Evolutionary conservation across 2,113 vertebrate genomes (phyloP).

Genomic region (Bufo gargarizans): DNA sequence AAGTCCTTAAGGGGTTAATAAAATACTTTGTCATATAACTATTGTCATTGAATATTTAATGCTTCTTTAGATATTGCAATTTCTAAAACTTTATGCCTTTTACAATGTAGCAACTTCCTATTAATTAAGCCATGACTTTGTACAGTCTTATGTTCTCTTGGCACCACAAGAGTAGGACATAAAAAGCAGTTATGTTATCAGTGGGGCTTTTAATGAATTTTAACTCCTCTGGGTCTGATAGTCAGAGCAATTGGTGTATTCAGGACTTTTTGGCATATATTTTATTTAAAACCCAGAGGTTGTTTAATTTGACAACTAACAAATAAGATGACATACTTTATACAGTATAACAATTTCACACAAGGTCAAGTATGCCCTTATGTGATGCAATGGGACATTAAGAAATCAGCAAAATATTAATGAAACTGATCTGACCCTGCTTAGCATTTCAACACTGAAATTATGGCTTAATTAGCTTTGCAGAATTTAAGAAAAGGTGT

Average conservation of each 20-base stretch:
- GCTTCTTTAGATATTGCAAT: background rate
- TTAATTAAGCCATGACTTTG: constrained; percentile 9
- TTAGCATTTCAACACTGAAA: constrained; percentile 51
- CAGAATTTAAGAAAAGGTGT: constrained; percentile 45
- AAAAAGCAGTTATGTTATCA: constrained; percentile 1
- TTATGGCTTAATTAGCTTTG: constrained; percentile 52
- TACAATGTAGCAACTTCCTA: constrained; percentile 1
- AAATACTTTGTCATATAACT: background rate
- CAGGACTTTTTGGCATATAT: background rate
- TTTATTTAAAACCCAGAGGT: constrained; percentile 27
- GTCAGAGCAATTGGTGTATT: constrained; percentile 12
- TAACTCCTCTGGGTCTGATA: background rate
- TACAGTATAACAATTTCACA: constrained; percentile 20
- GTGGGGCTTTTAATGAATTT: constrained; percentile 9
- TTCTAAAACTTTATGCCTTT: background rate
- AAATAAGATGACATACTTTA: constrained; percentile 20
- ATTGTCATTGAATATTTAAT: background rate
- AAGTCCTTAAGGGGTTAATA: no score
- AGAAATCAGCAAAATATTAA: constrained; percentile 57
- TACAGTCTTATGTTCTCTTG: constrained; percentile 3
- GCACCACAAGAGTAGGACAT: constrained; percentile 21
- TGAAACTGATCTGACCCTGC: constrained; percentile 52
- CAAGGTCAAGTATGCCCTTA: constrained; percentile 54
- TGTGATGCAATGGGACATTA: constrained; percentile 53
- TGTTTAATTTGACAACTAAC: constrained; percentile 24